These are phyloP conservation scores for Ptycholaimellus sp. DNA, from an alignment of 2,888 invertebrate species.

Conservation along the genomic window DNA sequence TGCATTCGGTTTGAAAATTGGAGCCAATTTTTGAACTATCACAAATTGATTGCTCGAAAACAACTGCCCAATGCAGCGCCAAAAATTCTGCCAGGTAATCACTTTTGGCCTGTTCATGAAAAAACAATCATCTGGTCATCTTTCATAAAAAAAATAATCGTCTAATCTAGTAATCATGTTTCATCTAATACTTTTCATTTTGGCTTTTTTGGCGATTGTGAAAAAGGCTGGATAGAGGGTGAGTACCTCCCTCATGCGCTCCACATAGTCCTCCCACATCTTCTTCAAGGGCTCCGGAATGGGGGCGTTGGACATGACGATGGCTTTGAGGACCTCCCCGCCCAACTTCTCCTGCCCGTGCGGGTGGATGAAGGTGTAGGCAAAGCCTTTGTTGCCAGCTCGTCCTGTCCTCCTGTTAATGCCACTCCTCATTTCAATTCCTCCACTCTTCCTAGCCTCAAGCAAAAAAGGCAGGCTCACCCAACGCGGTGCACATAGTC, in stretches of 20 bases:
- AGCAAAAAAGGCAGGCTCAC: slow-evolving; percentile 23
- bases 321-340: slow-evolving; percentile 52
- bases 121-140: too few relatives aligned
- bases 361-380: slow-evolving; percentile 82
- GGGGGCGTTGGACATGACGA: slow-evolving; percentile 60
- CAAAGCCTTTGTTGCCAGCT: slow-evolving; percentile 75
- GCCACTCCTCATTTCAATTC: background rate
- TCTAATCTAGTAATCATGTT: slow-evolving; percentile 1
- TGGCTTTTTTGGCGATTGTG: too few relatives aligned
- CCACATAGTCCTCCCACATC: slow-evolving; percentile 67
- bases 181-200: too few relatives aligned
- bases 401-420: slow-evolving; percentile 35
- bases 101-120: too few relatives aligned
- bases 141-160: too few relatives aligned
- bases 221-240: too few relatives aligned
- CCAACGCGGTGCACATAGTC: slow-evolving; percentile 95
- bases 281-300: slow-evolving; percentile 48
- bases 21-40: background rate
- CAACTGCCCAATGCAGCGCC: slow-evolving; percentile 2
- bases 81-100: too few relatives aligned
- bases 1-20: too few relatives aligned
- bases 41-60: too few relatives aligned
- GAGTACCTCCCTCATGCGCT: slow-evolving; percentile 71
- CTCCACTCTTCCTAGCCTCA: background rate
- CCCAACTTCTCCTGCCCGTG: slow-evolving; percentile 68